phyloP scores from a whole-genome alignment of 1,140 invertebrate species.

The Theocolax elegans region DNA sequence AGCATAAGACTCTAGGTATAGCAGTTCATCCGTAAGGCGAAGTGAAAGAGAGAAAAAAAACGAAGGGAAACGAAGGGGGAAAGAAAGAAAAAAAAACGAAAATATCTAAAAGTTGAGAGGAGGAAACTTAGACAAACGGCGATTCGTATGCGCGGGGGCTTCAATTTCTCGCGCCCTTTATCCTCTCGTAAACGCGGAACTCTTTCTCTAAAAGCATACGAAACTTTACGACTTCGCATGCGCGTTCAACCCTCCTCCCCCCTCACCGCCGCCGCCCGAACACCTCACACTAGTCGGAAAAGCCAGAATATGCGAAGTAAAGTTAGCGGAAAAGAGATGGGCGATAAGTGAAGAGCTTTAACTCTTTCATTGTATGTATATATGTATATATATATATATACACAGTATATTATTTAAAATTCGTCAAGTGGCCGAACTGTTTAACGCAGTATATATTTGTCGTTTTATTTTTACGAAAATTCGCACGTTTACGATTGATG shows the following conservation, averaged over 20 bases:
- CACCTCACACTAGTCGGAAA: neutral
- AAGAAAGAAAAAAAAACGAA: slow-evolving; percentile 12
- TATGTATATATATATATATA: no score
- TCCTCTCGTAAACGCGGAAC: slow-evolving; percentile 32
- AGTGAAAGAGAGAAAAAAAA: neutral
- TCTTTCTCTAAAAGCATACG: slow-evolving; percentile 31
- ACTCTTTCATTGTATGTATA: neutral
- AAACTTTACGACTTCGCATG: slow-evolving; percentile 31
- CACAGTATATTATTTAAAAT: no score
- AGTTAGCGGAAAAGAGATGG: neutral
- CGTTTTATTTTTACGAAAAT: no score
- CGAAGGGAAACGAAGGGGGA: neutral
- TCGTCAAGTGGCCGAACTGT: neutral
- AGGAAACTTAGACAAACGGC: slow-evolving; percentile 24
- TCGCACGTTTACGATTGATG: no score
- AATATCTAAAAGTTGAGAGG: slow-evolving; percentile 30
- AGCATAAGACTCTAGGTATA: neutral
- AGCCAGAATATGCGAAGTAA: neutral
- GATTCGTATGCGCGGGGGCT: slow-evolving; percentile 22
- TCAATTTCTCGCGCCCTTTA: slow-evolving; percentile 31
- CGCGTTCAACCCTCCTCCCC: neutral
- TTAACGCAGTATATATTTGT: no score
- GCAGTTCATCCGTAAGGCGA: neutral
- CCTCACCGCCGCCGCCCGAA: neutral
- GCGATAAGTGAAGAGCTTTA: slow-evolving; percentile 16